Evolutionary conservation across 2,888 invertebrate genomes (phyloP).

Genomic region (Caenorhabditis zanzibari): DNA sequence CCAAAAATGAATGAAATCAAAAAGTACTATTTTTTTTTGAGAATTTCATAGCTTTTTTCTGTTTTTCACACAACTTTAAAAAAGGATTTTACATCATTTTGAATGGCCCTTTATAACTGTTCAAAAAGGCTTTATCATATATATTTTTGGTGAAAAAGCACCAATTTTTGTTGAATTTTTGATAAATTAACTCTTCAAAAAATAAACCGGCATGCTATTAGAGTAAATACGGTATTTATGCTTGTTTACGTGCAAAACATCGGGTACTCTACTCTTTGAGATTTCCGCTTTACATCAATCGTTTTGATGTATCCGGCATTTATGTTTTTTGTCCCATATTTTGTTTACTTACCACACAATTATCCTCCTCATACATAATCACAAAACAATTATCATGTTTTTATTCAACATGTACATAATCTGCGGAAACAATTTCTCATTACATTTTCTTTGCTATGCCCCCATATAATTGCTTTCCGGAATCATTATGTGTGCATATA

Average conservation of each 20-base stretch:
- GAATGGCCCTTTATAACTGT: no score
- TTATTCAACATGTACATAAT: slow-evolving; percentile 38
- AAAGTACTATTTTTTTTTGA: no score
- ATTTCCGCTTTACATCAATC: slow-evolving; percentile 26
- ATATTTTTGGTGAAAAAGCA: no score
- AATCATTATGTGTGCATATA: slow-evolving; percentile 44
- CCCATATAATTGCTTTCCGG: slow-evolving; percentile 53
- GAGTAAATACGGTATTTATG: neutral
- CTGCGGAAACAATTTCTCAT: slow-evolving; percentile 56
- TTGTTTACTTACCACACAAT: neutral
- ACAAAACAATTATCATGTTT: slow-evolving; percentile 11
- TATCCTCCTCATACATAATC: slow-evolving; percentile 4
- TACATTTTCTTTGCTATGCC: neutral
- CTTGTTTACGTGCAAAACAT: slow-evolving; percentile 12
- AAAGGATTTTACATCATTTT: no score
- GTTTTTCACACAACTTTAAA: no score
- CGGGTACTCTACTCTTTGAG: neutral
- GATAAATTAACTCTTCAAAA: neutral
- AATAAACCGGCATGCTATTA: no score
- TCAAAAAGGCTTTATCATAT: no score
- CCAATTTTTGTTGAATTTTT: neutral
- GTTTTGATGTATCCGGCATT: slow-evolving; percentile 19
- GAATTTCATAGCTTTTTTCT: no score
- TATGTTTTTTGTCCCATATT: neutral
- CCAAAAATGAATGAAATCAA: no score